These are phyloP conservation scores for Tragulus kanchil DNA, from an alignment of 2,113 vertebrate genomes.

Conservation along the genomic window DNA sequence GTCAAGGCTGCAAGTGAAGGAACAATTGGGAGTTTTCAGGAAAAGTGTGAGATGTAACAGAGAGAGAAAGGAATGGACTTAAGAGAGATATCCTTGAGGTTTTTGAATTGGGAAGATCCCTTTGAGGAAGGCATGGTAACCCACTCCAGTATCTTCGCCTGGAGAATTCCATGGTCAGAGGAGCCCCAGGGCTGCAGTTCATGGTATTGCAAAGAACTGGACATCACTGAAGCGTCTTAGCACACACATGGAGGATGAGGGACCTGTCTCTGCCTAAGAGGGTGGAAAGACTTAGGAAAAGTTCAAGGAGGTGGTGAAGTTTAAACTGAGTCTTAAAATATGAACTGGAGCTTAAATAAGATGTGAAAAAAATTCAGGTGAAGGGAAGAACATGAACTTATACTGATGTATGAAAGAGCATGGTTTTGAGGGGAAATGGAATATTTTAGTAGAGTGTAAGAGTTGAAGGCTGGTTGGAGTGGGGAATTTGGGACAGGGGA, in stretches of 20 bases:
- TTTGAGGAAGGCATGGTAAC: too few species aligned
- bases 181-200: neutral
- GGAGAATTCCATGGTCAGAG: too few species aligned
- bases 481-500: neutral
- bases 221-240: neutral
- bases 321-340: neutral
- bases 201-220: neutral
- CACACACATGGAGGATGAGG: too few species aligned
- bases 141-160: too few species aligned
- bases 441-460: neutral
- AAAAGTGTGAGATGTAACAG: neutral
- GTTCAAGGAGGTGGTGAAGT: neutral
- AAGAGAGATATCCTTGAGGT: neutral
- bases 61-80: neutral
- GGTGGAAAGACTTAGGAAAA: neutral
- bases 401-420: neutral
- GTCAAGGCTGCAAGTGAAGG: neutral
- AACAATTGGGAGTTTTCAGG: neutral
- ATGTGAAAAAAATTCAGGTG: slow-evolving; percentile 3
- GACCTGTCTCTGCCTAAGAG: neutral
- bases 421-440: neutral
- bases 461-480: neutral
- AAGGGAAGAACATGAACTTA: neutral
- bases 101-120: too few species aligned
- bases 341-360: neutral